phyloP scores from a whole-genome alignment of 2,797 vertebrate species.

The Echiichthys vipera region DNA sequence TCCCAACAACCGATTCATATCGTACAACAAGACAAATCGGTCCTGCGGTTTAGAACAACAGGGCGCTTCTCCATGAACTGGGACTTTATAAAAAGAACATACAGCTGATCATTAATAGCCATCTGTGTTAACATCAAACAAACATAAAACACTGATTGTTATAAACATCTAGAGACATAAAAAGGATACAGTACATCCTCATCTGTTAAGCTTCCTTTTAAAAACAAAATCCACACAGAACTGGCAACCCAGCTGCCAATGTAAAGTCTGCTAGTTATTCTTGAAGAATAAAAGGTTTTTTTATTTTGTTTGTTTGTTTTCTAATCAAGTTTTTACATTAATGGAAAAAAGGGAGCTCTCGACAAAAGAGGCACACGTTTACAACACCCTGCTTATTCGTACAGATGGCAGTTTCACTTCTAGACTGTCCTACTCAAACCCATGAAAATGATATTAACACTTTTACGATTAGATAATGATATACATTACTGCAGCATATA shows the following conservation, averaged over 20 bases:
- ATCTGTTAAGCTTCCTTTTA: slow-evolving; percentile 24
- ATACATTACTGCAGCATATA: slow-evolving; percentile 73
- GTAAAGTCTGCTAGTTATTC: slow-evolving; percentile 38
- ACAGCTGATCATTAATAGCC: slow-evolving; percentile 11
- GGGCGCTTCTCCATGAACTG: slow-evolving; percentile 2
- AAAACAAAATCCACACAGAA: slow-evolving; percentile 57
- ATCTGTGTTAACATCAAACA: slow-evolving; percentile 29
- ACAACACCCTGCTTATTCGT: slow-evolving; percentile 73
- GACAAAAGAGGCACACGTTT: slow-evolving; percentile 72
- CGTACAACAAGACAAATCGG: slow-evolving; percentile 44
- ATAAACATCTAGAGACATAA: slow-evolving; percentile 55
- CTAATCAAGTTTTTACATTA: slow-evolving; percentile 58
- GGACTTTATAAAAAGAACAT: slow-evolving; percentile 27
- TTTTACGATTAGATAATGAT: slow-evolving; percentile 47
- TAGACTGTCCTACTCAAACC: slow-evolving; percentile 42
- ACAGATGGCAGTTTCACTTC: slow-evolving; percentile 74
- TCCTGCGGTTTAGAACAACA: slow-evolving; percentile 18
- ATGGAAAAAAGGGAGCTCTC: slow-evolving; percentile 61
- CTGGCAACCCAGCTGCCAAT: slow-evolving; percentile 79
- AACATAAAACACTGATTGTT: slow-evolving; percentile 58
- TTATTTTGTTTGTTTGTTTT: not conserved
- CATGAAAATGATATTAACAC: slow-evolving; percentile 44
- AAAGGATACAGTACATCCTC: slow-evolving; percentile 25
- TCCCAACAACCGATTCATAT: slow-evolving; percentile 31
- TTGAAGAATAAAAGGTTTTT: slow-evolving; percentile 25